phyloP scores from a whole-genome alignment of 2,888 invertebrate genomes.

The Plusia festucae region DNA sequence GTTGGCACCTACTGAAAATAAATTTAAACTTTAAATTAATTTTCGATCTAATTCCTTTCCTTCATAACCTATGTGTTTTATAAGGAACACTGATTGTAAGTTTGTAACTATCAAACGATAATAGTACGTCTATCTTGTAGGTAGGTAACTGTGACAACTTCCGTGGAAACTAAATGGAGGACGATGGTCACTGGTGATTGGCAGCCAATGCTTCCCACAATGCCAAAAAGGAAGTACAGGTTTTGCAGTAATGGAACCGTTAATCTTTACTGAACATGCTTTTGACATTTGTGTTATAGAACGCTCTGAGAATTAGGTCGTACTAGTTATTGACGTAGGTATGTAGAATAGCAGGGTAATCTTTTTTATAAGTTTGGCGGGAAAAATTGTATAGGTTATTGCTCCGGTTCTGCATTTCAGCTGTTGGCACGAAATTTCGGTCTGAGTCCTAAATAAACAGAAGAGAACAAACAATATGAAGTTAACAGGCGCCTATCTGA shows the following conservation, averaged over 20 bases:
- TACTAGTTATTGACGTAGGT: neutral
- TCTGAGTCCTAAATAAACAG: neutral
- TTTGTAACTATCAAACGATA: too few relatives aligned
- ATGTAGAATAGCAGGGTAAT: neutral
- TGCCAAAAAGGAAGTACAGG: constrained; percentile 29
- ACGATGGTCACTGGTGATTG: constrained; percentile 29
- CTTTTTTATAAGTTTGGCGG: neutral
- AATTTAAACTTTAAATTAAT: too few relatives aligned
- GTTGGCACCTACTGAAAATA: too few relatives aligned
- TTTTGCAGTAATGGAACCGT: constrained; percentile 13
- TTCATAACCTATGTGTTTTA: too few relatives aligned
- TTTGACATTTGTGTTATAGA: neutral
- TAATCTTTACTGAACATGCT: constrained; percentile 12
- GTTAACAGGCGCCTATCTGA: too few relatives aligned
- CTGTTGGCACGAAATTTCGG: neutral
- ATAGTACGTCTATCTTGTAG: neutral
- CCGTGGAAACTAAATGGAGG: constrained; percentile 21
- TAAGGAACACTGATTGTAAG: too few relatives aligned
- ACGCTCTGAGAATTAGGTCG: neutral
- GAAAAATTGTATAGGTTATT: neutral
- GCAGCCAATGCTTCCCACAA: constrained; percentile 11
- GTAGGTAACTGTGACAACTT: constrained; percentile 1
- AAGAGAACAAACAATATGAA: too few relatives aligned
- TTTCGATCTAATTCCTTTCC: too few relatives aligned
- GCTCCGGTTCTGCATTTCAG: neutral